Percentiles rank a stretch among this genome's conserved stretches.
phyloP scores from a whole-genome alignment of 2,113 vertebrate species.

The Psephotus haematonotus region DNA sequence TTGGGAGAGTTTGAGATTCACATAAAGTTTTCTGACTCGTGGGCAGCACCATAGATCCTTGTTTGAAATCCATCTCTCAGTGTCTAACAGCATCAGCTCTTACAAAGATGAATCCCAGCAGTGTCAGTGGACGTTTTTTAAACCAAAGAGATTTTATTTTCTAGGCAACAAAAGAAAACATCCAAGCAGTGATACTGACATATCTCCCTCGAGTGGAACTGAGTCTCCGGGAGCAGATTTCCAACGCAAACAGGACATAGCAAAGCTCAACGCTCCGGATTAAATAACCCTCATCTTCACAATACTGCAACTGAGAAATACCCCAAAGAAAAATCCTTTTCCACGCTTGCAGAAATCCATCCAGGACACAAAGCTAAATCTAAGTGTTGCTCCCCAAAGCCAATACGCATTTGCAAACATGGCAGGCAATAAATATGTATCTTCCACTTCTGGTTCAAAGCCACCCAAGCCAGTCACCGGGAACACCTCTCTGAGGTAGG shows the following conservation, averaged over 20 bases:
- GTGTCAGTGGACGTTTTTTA: neutral
- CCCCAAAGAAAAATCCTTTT: neutral
- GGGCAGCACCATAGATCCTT: neutral
- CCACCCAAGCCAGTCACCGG: neutral
- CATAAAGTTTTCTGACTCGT: accelerated
- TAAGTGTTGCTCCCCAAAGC: slow-evolving; percentile 23
- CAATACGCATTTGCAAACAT: neutral
- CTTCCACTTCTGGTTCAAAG: neutral
- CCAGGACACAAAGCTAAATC: neutral
- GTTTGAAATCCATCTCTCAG: neutral
- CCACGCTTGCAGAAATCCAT: neutral
- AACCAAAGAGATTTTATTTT: slow-evolving; percentile 59
- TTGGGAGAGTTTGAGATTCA: neutral
- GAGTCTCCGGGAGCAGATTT: neutral
- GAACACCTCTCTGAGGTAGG: slow-evolving; percentile 53
- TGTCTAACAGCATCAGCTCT: accelerated
- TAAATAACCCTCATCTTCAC: neutral
- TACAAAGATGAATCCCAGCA: neutral
- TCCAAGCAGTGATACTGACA: neutral
- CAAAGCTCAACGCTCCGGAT: neutral
- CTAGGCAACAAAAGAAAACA: slow-evolving; percentile 28
- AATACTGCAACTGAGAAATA: slow-evolving; percentile 1
- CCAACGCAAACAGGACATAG: neutral
- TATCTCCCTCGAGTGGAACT: neutral
- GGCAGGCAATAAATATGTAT: slow-evolving; percentile 32